phyloP scores from a whole-genome alignment of 2,113 vertebrate species.

The Pteronura brasiliensis region DNA sequence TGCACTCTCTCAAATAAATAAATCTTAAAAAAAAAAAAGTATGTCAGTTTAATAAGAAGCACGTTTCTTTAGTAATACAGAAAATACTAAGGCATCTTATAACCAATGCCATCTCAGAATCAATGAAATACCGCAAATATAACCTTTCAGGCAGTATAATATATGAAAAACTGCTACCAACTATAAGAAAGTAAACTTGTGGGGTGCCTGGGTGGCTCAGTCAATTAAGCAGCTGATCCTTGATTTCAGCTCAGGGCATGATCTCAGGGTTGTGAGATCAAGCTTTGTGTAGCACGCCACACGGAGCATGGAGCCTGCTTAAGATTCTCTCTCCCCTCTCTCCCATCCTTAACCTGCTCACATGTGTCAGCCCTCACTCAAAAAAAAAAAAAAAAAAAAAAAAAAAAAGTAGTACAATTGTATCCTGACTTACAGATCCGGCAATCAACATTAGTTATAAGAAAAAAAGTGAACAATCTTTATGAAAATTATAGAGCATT shows the following conservation, averaged over 20 bases:
- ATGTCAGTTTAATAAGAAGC: neutral
- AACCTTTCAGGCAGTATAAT: neutral
- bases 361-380: neutral
- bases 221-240: neutral
- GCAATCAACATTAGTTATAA: neutral
- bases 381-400: neutral
- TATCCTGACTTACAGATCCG: neutral
- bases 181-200: constrained; percentile 5
- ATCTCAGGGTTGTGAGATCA: neutral
- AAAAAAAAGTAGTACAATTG: neutral
- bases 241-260: neutral
- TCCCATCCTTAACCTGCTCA: neutral
- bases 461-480: neutral
- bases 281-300: neutral
- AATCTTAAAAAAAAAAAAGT: neutral
- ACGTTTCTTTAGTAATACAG: constrained; percentile 3
- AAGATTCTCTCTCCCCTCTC: neutral
- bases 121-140: constrained; percentile 14
- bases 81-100: constrained; percentile 27
- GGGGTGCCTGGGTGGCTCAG: neutral
- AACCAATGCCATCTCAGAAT: neutral
- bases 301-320: neutral
- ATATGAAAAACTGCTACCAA: constrained; percentile 18
- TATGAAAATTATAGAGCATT: constrained; percentile 18
- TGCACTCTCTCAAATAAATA: neutral